Conservation (phyloP, 92 coral and sea anemone species). For the Phymanthus crucifer region DNA sequence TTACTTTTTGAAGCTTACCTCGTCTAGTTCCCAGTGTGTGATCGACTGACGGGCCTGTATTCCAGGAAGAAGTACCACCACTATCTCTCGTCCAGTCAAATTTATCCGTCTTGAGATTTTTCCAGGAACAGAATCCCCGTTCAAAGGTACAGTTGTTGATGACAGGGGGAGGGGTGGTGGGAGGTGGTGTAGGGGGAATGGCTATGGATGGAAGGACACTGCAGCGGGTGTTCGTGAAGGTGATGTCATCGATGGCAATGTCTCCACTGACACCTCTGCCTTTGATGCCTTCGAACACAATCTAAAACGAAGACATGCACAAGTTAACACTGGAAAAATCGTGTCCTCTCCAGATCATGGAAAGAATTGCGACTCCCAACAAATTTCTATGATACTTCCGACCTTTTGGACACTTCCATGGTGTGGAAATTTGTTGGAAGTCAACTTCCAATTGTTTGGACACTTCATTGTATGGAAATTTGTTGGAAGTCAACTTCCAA, state of each 20-base stretch:
- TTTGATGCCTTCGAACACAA: conserved; percentile 89
- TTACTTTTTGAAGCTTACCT: conserved; percentile 41
- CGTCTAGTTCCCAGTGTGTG: conserved; percentile 74
- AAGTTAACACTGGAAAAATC: no score
- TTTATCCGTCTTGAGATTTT: conserved; percentile 75
- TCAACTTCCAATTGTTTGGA: no score
- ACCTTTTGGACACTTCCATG: no score
- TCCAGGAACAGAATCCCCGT: conserved; percentile 87
- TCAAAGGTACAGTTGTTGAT: conserved; percentile 96
- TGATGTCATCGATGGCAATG: conserved; percentile 88
- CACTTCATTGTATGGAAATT: no score
- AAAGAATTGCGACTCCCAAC: no score
- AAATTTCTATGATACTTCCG: no score
- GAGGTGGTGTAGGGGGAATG: conserved; percentile 88
- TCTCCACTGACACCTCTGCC: conserved; percentile 90
- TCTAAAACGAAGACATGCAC: conserved; percentile 38
- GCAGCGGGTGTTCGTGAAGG: conserved; percentile 67
- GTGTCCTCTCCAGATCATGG: no score
- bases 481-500: no score
- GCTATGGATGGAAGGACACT: conserved; percentile 76
- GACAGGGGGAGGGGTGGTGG: conserved; percentile 88
- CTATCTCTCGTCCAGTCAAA: conserved; percentile 92
- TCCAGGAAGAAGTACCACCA: conserved; percentile 74
- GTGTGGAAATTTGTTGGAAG: no score
- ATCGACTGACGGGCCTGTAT: conserved; percentile 88